These are phyloP conservation scores for Caenorhabditis doughertyi DNA, from an alignment of 2,888 invertebrate genomes.

Conservation along the genomic window DNA sequence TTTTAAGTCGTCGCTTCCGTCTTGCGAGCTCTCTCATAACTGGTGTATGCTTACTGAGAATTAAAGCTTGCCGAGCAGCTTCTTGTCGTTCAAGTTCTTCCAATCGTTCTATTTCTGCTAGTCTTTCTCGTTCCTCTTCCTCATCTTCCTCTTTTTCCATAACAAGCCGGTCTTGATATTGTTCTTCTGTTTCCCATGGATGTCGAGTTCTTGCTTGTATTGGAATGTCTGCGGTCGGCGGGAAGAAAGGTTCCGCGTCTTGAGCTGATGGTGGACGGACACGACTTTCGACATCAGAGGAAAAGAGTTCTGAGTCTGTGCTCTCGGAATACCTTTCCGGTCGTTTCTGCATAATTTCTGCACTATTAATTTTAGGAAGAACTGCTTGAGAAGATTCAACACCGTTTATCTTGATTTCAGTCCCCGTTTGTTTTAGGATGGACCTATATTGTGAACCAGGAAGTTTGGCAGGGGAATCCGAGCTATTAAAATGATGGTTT, in stretches of 20 bases:
- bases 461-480: background rate
- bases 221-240: background rate
- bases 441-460: background rate
- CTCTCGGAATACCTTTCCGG: background rate
- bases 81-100: conserved; percentile 1
- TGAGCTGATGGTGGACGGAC: background rate
- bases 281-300: conserved; percentile 18
- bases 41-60: conserved; percentile 3
- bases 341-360: background rate
- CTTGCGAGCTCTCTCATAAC: conserved; percentile 21
- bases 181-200: conserved; percentile 43
- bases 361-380: background rate
- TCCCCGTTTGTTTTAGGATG: background rate
- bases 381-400: background rate
- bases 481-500: background rate
- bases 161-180: background rate
- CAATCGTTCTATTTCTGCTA: background rate
- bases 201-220: background rate
- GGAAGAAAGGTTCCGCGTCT: conserved; percentile 21
- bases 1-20: background rate
- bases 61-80: background rate
- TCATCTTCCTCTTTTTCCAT: conserved; percentile 3
- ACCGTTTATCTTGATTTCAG: background rate
- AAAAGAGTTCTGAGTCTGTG: conserved; percentile 13
- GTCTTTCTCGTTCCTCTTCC: background rate